Conservation (phyloP, 2,888 invertebrate genomes). For the Torymus texanus region DNA sequence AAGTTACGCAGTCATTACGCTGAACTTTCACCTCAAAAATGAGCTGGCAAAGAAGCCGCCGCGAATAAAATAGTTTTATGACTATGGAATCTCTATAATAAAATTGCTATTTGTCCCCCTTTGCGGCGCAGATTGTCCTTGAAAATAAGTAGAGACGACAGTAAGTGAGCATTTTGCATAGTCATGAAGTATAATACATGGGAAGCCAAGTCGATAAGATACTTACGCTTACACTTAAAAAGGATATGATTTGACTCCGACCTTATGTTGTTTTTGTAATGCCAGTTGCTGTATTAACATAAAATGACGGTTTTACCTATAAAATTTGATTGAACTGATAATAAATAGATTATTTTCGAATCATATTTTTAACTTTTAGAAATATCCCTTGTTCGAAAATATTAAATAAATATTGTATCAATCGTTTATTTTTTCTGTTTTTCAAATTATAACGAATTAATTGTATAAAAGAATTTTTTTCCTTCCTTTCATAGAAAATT, state of each 20-base stretch:
- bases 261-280: not conserved
- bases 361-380: too few relatives aligned
- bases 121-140: constrained; percentile 56
- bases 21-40: constrained; percentile 19
- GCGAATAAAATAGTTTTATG: constrained; percentile 21
- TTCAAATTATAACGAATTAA: too few relatives aligned
- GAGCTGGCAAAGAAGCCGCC: not conserved
- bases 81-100: constrained; percentile 32
- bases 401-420: too few relatives aligned
- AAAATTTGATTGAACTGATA: too few relatives aligned
- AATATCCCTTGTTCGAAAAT: too few relatives aligned
- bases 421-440: too few relatives aligned
- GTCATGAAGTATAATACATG: constrained; percentile 30
- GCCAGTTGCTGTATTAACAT: not conserved
- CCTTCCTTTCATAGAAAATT: too few relatives aligned
- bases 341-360: too few relatives aligned
- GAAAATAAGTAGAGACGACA: constrained; percentile 58
- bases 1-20: constrained; percentile 1
- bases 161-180: constrained; percentile 54
- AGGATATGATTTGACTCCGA: not conserved
- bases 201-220: constrained; percentile 49
- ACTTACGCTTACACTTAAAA: constrained; percentile 17
- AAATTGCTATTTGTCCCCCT: constrained; percentile 59
- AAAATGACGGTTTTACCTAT: too few relatives aligned
- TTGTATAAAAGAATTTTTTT: too few relatives aligned